Evolutionary conservation across 1,140 invertebrate species (phyloP), one percentile per base, ranked within the genome.

Genomic region (Reticulitermes speratus): DNA sequence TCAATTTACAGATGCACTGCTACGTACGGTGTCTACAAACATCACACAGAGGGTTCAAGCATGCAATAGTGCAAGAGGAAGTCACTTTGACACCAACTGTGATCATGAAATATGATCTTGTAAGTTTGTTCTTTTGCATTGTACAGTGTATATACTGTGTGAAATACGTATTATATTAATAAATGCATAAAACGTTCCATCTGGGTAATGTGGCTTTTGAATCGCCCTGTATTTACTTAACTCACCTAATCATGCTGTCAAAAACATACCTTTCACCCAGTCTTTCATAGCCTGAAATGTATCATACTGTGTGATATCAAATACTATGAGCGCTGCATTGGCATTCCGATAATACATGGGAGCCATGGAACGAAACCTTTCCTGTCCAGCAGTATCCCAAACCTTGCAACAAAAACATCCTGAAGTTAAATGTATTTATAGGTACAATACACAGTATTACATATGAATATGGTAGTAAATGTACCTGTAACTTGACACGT

Each of bases 321-420:
- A 98, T 0, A 98, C 95, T 84, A 98, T 91, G 83, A 98, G 93
- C 6, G 96, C 96, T 7, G 96, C 97, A 89, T 97, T 96, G 0
- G 97, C 96, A 88, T 97, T 97, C 88, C 97, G 92, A 90, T 98
- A 98, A 90, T 98, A 98, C 96, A 98, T 97, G 12, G 97, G 97
- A 0, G 96, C 96, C 93, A 98, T 95, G 0, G 97, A 95, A 87
- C 95, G 93, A 90, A 97, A 98, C 88, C 97, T 92, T 87, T 93
- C 92, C 90, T 97, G 96, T 0, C 97, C 97, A 16, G 97, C 97
- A 12, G 97, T 98, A 90, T 98, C 97, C 97, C 97, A 97, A 48
- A 96, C 94, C 96, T 94, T 92, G 44, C 88, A 90, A 88, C 90
- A 90, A 88, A 87, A 84, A 83, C 32, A 85, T 44, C 21, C 11